phyloP scores from a whole-genome alignment of 2,113 vertebrate species.

The Pterocles gutturalis region DNA sequence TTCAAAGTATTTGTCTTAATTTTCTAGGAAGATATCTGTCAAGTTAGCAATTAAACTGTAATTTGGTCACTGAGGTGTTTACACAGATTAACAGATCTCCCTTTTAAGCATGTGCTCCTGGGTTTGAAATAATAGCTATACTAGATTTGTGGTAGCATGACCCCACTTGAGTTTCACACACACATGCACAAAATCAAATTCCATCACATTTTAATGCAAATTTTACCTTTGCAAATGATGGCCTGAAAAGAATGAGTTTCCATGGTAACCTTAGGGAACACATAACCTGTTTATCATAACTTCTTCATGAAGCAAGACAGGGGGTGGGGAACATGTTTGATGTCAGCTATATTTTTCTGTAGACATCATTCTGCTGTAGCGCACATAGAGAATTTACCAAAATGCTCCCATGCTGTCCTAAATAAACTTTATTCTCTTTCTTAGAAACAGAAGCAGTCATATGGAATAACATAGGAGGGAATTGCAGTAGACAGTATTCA shows the following conservation, averaged over 20 bases:
- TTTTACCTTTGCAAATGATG: slow-evolving; percentile 84
- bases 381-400: slow-evolving; percentile 52
- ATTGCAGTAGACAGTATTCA: neutral
- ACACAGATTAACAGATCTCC: slow-evolving; percentile 72
- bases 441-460: neutral
- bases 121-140: slow-evolving; percentile 78
- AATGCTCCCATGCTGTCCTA: neutral
- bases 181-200: slow-evolving; percentile 77
- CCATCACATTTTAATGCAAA: slow-evolving; percentile 84
- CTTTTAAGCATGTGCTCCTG: slow-evolving; percentile 47
- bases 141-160: slow-evolving; percentile 66
- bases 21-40: slow-evolving; percentile 60
- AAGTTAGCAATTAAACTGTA: slow-evolving; percentile 71
- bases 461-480: neutral
- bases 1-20: slow-evolving; percentile 60
- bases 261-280: slow-evolving; percentile 82
- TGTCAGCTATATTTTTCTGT: slow-evolving; percentile 68
- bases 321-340: slow-evolving; percentile 72
- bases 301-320: slow-evolving; percentile 73
- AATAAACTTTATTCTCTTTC: slow-evolving; percentile 40
- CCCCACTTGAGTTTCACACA: slow-evolving; percentile 75
- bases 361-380: slow-evolving; percentile 61
- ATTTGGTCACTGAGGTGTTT: slow-evolving; percentile 75
- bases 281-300: slow-evolving; percentile 83
- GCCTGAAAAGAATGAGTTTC: slow-evolving; percentile 83